phyloP scores from a whole-genome alignment of 2,113 vertebrate genomes.

The Xenopus tropicalis region UCB_Xtro_10.0 CM004452.2:25887001-25887500 shows the following conservation, averaged over 20 bases:
- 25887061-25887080: no score
- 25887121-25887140: no score
- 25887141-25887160: no score
- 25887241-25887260: background rate
- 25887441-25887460: constrained; percentile 49
- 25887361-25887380: constrained; percentile 29
- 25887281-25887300: background rate
- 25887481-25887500: constrained; percentile 77
- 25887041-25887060: no score
- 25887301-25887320: constrained; percentile 18
- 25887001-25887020: no score
- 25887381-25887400: constrained; percentile 54
- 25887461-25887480: constrained; percentile 46
- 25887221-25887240: no score
- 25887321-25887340: constrained; percentile 47
- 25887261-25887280: background rate
- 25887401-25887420: constrained; percentile 70
- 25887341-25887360: background rate
- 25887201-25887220: no score
- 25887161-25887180: background rate
- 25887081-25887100: no score
- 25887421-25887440: constrained; percentile 47
- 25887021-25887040: no score
- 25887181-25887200: no score
- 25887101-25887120: no score